These are phyloP conservation scores for Ascidia mentula DNA, from an alignment of 23 tunicate genomes.

Conservation along the genomic window DNA sequence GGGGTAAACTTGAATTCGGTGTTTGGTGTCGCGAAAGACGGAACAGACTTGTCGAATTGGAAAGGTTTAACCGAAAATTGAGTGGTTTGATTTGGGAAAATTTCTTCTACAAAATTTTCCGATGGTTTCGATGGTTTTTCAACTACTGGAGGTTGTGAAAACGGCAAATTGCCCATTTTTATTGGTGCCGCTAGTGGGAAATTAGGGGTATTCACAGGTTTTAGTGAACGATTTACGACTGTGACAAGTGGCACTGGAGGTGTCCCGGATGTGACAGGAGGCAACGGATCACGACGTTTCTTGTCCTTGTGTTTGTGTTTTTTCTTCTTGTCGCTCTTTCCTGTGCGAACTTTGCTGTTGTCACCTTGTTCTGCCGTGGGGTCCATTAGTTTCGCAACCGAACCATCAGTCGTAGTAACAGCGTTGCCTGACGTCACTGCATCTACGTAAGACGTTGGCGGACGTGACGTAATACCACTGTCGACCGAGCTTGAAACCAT, in stretches of 20 bases:
- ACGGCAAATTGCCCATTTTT: not conserved
- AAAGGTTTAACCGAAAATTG: not conserved
- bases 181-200: not conserved
- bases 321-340: not conserved
- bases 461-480: constrained; percentile 1
- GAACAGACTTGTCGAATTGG: not conserved
- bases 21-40: not conserved
- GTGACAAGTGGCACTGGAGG: not conserved
- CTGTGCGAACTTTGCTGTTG: not conserved
- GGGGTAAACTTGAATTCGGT: not conserved
- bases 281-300: not conserved
- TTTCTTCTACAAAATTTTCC: not conserved
- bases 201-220: not conserved
- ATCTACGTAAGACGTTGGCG: not conserved
- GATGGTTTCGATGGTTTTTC: not conserved
- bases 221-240: not conserved
- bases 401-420: not conserved
- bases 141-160: not conserved
- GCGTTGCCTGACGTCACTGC: constrained; percentile 5
- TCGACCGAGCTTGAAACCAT: not conserved
- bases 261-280: not conserved
- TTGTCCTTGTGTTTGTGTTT: not conserved
- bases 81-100: not conserved
- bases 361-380: not conserved
- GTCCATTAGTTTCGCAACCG: not conserved